Base-by-base conservation (phyloP, 2,113 vertebrate species). In the Pan paniscus region DNA sequence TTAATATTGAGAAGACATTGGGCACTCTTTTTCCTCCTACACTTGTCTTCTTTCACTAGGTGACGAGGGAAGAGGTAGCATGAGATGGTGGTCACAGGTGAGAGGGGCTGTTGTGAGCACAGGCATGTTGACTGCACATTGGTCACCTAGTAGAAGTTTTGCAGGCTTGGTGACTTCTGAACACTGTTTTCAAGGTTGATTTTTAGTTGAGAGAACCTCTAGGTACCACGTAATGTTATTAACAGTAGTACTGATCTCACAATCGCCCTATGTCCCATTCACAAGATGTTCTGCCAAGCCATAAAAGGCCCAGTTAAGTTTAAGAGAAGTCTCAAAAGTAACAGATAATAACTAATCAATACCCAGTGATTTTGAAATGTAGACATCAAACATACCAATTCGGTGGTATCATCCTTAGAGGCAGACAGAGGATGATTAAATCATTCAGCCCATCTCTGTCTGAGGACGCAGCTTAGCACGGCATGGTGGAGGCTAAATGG, bases 331-430 rank as follows among this genome's bases (percentile, higher is more conserved):
- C 70, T 93, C 16, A n/a, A 32, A 93, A 72, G 70, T 55, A 48
- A 30, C 38, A 96, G 50, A 76, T 76, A 78, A 46, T 59, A 80
- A 52, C 57, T 92, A 93, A 94, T 94, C 38, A 82, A 73, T 46
- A 43, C 57, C 20, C 46, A 25, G 78, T 59, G 89, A 57, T 61
- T 83, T 61, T 61, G 72, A 89, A 86, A 82, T 43, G 70, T 59
- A 93, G 83, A 84, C 17, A 8, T 5, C 87, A 82, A 11, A 4
- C n/a, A 30, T 94, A 73, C 90, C 25, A 55, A 0, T 89, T 93
- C 67, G 1, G 89, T 40, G 16, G 43, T n/a, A 8, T 86, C 92
- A 43, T 86, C 83, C 68, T 84, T 8, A 35, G 48, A 64, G n/a
- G 64, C 46, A 32, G 25, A 73, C 72, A n/a, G 20, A 67, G 72